Evolutionary conservation across 2,888 invertebrate genomes (phyloP).

Genomic region (Zygaena filipendulae): DNA sequence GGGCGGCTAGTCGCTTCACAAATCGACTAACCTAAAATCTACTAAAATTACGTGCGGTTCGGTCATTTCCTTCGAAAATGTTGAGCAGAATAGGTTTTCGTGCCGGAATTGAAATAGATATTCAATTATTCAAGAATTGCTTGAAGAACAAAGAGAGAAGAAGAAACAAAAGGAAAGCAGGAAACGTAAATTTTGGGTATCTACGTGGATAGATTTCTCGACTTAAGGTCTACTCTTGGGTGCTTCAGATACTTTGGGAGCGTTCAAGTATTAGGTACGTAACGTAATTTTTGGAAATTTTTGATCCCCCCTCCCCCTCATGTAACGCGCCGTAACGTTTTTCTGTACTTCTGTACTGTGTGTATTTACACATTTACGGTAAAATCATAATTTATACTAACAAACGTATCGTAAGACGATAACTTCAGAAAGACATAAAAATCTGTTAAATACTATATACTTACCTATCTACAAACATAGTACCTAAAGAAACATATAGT

Average conservation of each 20-base stretch:
- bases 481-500: no score
- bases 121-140: slow-evolving; percentile 19
- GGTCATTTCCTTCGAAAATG: slow-evolving; percentile 23
- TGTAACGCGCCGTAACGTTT: slow-evolving; percentile 7
- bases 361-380: no score
- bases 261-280: slow-evolving; percentile 1
- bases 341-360: slow-evolving; percentile 5
- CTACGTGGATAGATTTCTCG: slow-evolving; percentile 22
- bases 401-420: no score
- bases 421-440: no score
- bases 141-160: slow-evolving; percentile 19
- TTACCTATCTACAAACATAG: no score
- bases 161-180: slow-evolving; percentile 21
- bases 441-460: no score
- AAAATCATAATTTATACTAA: no score
- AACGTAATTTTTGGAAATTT: slow-evolving; percentile 6
- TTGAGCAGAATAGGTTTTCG: slow-evolving; percentile 15
- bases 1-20: not conserved
- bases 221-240: slow-evolving; percentile 19
- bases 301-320: slow-evolving; percentile 1
- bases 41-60: slow-evolving; percentile 9
- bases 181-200: slow-evolving; percentile 21
- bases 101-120: slow-evolving; percentile 14
- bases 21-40: not conserved
- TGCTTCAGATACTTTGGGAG: slow-evolving; percentile 19